These are phyloP conservation scores for Eulemur mongoz DNA, from an alignment of 2,797 vertebrate genomes.

Conservation along the genomic window DNA sequence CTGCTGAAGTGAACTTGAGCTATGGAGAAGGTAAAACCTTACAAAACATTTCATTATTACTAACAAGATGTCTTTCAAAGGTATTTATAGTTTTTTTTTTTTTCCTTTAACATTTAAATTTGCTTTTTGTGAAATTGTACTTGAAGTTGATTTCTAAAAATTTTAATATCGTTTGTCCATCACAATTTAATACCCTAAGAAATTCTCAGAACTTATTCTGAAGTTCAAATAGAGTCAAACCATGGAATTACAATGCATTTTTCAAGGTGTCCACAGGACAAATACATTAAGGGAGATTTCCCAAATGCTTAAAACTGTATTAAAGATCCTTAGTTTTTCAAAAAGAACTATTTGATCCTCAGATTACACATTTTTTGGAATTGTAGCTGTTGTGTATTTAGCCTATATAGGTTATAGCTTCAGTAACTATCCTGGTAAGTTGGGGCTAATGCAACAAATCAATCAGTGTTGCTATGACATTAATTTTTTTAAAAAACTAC, in stretches of 20 bases:
- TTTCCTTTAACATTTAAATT: constrained; percentile 51
- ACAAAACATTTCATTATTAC: constrained; percentile 59
- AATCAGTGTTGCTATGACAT: neutral
- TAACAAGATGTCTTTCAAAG: constrained; percentile 69
- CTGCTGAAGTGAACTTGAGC: constrained; percentile 69
- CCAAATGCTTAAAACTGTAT: neutral
- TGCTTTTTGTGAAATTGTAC: constrained; percentile 46
- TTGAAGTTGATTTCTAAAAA: neutral
- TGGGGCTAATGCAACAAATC: neutral
- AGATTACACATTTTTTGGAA: neutral
- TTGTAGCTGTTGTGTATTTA: neutral
- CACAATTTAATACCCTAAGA: neutral
- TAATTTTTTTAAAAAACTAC: neutral
- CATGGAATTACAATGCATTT: neutral
- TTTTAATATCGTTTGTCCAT: neutral
- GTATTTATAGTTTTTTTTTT: constrained; percentile 64
- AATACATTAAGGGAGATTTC: neutral
- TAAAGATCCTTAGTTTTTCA: neutral
- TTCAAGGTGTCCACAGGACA: neutral
- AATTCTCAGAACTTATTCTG: neutral
- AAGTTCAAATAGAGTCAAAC: neutral
- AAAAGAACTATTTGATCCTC: neutral
- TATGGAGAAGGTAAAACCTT: constrained; percentile 66
- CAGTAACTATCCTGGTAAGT: neutral
- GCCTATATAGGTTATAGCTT: neutral